These are phyloP conservation scores for Parus major DNA, from an alignment of 2,113 vertebrate species.

Conservation along the genomic window DNA sequence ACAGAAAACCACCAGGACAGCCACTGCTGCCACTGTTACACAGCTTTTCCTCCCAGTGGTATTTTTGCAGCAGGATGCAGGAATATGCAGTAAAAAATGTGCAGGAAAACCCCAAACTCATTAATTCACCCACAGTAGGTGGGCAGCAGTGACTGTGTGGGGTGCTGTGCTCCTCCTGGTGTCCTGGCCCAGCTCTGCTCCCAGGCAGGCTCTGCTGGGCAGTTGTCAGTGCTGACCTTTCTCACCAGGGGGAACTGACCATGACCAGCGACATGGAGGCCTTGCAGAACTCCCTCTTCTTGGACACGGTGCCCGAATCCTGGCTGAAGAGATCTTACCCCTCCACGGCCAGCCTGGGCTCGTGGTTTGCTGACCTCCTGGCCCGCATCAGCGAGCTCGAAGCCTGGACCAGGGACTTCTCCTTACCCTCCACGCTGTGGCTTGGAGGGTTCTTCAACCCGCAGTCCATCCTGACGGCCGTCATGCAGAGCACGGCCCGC, in stretches of 20 bases:
- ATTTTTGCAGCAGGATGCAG: neutral
- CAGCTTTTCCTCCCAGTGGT: neutral
- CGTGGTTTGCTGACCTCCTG: conserved; percentile 90
- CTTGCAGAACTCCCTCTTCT: conserved; percentile 85
- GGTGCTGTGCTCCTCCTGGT: neutral
- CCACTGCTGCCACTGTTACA: neutral
- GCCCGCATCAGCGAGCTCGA: conserved; percentile 88
- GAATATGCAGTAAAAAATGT: neutral
- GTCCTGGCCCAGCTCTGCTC: neutral
- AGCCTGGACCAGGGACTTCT: conserved; percentile 86
- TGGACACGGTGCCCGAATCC: conserved; percentile 84
- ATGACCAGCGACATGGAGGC: conserved; percentile 92
- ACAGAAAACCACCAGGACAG: neutral
- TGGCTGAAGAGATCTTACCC: conserved; percentile 90
- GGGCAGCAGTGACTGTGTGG: neutral
- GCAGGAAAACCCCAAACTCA: neutral
- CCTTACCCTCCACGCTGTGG: conserved; percentile 86
- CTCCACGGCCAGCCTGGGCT: conserved; percentile 81
- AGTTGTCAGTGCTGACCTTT: neutral
- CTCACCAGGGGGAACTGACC: conserved; percentile 88
- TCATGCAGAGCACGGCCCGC: conserved; percentile 90
- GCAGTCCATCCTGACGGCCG: conserved; percentile 91
- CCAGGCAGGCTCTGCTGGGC: neutral
- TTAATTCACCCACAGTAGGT: accelerated
- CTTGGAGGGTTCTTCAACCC: conserved; percentile 94